Base-by-base conservation (phyloP, 1,140 invertebrate genomes). In the Lepidurus apus region DNA sequence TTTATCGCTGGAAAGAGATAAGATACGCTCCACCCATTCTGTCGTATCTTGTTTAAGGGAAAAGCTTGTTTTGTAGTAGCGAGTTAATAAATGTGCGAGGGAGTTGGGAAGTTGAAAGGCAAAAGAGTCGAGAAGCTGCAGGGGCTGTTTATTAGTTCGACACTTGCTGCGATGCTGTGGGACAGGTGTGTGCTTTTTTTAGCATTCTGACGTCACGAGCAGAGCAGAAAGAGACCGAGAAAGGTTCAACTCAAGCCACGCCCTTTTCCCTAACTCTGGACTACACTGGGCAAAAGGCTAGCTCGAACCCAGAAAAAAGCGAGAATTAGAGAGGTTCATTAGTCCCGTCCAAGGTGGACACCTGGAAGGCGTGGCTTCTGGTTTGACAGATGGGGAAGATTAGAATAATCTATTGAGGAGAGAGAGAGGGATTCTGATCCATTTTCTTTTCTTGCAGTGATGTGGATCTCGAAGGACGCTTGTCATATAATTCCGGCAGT, bases 401-500 rank as follows among this genome's bases (percentile, higher is more conserved):
- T 11, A 47, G 10, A 47, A 47, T 47, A 7, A 47, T 47, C 34
- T 34, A 34, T 34, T 34, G 34, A 26, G 1, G 1, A 34, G 34
- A 34, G 34, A 34, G 34, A 34, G 34, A 4, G 4, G 34, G 34
- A 34, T 34, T 34, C 34, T 34, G 34, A 34, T 34, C 34, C 5
- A 13, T 45, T 78, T 81, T 6, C 83, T 81, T 81, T 79, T 81
- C 81, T 85, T 86, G 47, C 84, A 88, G 87, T 85, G 87, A 88
- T 83, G 85, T 85, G 47, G 85, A 87, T 81, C 79, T 85, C 80
- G 86, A 87, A 81, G 81, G 80, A 47, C 84, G 83, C 75, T 82
- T 87, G 78, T 85, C 85, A 42, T 86, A 85, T 80, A 85, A 88
- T 82, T 89, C 88, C 76, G 87, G 87, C 80, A 89, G 88, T 83